phyloP scores from a whole-genome alignment of 2,113 vertebrate species.

The Embiotoca jacksoni region DNA sequence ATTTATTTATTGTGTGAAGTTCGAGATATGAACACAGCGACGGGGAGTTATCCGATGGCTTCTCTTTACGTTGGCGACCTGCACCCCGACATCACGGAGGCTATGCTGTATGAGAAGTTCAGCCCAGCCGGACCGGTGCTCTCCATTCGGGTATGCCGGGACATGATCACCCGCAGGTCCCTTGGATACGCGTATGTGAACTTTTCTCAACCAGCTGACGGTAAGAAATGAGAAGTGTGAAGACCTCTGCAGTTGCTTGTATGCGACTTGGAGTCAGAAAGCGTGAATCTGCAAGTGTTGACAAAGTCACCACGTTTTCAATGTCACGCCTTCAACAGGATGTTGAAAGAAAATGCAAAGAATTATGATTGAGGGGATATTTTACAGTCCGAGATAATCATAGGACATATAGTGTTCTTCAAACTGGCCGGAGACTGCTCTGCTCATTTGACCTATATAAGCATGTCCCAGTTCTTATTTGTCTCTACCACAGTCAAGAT shows the following conservation, averaged over 20 bases:
- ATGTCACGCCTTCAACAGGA: not conserved
- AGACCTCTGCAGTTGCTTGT: too few species aligned
- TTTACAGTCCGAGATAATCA: not conserved
- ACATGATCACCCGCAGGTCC: slow-evolving; percentile 98
- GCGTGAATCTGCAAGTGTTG: not conserved
- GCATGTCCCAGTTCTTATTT: slow-evolving; percentile 60
- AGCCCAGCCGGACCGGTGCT: slow-evolving; percentile 98
- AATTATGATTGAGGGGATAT: not conserved
- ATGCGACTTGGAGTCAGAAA: not conserved
- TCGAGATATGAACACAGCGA: slow-evolving; percentile 84
- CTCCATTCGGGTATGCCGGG: slow-evolving; percentile 97
- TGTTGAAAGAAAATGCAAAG: not conserved
- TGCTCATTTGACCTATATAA: slow-evolving; percentile 72
- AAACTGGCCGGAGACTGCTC: slow-evolving; percentile 4
- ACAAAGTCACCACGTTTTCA: slow-evolving; percentile 26
- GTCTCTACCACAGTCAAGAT: slow-evolving; percentile 3
- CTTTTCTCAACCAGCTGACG: slow-evolving; percentile 98
- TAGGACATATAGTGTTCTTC: not conserved
- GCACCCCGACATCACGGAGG: slow-evolving; percentile 98
- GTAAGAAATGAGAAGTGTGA: slow-evolving; percentile 81
- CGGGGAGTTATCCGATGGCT: slow-evolving; percentile 97
- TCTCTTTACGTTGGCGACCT: slow-evolving; percentile 98
- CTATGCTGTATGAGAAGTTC: slow-evolving; percentile 99
- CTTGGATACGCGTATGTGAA: slow-evolving; percentile 99
- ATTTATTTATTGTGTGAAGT: slow-evolving; percentile 16